Evolutionary conservation across 1,140 invertebrate genomes (phyloP).

Genomic region (Lycorma delicatula): DNA sequence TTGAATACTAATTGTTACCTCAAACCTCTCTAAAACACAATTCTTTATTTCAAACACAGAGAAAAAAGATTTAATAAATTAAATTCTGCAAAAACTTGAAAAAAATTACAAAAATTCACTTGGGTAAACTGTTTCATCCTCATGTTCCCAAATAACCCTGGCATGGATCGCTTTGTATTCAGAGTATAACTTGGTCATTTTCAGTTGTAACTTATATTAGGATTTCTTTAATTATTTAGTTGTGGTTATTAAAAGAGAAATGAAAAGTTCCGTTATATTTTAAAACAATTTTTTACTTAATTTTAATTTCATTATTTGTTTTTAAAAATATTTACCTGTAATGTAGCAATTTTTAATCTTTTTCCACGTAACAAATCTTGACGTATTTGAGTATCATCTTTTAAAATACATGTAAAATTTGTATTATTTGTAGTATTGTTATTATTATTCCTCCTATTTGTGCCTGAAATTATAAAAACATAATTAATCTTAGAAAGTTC

Average conservation of each 20-base stretch:
- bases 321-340: conserved; percentile 19
- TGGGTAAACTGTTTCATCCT: too few species aligned
- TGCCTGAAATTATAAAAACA: too few species aligned
- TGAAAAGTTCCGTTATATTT: not conserved
- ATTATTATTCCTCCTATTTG: too few species aligned
- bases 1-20: too few species aligned
- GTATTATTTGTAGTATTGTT: conserved; percentile 3
- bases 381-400: conserved; percentile 21
- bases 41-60: too few species aligned
- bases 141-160: too few species aligned
- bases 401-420: conserved; percentile 21
- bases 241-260: not conserved
- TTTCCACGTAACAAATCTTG: conserved; percentile 26
- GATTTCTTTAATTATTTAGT: not conserved
- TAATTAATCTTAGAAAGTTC: too few species aligned
- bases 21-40: too few species aligned
- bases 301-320: not conserved
- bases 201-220: not conserved
- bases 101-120: too few species aligned
- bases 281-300: not conserved
- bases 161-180: too few species aligned
- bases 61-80: too few species aligned
- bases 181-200: not conserved
- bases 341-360: conserved; percentile 28
- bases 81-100: too few species aligned